These are phyloP conservation scores for Coboldia fuscipes DNA, from an alignment of 1,140 invertebrate species.

Conservation along the genomic window DNA sequence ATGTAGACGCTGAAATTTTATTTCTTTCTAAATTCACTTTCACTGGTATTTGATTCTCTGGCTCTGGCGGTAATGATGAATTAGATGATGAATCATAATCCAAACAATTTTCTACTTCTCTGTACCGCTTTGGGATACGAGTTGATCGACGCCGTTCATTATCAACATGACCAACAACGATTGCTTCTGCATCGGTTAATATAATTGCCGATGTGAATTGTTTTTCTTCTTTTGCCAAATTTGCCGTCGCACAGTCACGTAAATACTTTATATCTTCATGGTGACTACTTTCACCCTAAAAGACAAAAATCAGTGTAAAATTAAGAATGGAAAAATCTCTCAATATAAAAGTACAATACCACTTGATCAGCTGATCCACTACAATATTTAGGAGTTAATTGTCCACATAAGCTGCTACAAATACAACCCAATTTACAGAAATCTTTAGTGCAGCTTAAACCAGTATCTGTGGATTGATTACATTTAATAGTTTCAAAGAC, in stretches of 20 bases:
- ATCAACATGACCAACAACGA: slow-evolving; percentile 16
- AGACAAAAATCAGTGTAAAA: background rate
- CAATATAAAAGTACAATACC: background rate
- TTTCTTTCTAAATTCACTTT: too few species aligned
- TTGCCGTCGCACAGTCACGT: slow-evolving; percentile 10
- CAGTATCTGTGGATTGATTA: too few species aligned
- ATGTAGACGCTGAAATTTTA: background rate
- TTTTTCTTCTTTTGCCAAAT: slow-evolving; percentile 18
- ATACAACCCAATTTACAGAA: slow-evolving; percentile 15
- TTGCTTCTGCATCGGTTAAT: slow-evolving; percentile 16
- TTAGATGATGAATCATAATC: background rate
- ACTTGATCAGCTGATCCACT: too few species aligned
- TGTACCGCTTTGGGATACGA: slow-evolving; percentile 16
- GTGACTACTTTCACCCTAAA: background rate
- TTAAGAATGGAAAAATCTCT: background rate
- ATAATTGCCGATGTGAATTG: slow-evolving; percentile 18
- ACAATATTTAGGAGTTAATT: background rate
- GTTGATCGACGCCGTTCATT: slow-evolving; percentile 17
- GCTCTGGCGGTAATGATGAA: background rate
- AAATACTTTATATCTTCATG: background rate
- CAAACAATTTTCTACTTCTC: slow-evolving; percentile 10
- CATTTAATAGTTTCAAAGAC: too few species aligned
- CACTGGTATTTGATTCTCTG: background rate
- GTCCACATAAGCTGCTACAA: slow-evolving; percentile 10
- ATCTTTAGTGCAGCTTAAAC: slow-evolving; percentile 11